A percentile compares a stretch with the other conserved stretches of the same genome.
phyloP scores from a whole-genome alignment of 2,888 invertebrate genomes.

The Agrotis clavis region DNA sequence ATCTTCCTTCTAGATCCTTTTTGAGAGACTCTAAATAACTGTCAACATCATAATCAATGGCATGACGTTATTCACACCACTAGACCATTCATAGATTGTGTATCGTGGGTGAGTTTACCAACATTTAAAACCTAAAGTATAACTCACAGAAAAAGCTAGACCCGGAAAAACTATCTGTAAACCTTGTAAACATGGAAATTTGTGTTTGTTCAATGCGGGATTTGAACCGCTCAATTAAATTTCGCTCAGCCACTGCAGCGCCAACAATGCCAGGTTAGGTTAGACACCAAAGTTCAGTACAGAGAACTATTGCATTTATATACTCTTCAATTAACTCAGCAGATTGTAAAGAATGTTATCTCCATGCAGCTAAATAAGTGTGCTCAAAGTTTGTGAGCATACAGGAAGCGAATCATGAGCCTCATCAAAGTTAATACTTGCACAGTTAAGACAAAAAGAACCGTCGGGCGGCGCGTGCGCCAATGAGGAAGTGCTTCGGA shows the following conservation, averaged over 20 bases:
- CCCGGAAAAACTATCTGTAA: too few relatives aligned
- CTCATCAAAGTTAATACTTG: constrained; percentile 72
- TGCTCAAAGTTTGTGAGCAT: constrained; percentile 47
- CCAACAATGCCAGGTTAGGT: too few relatives aligned
- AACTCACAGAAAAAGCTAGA: too few relatives aligned
- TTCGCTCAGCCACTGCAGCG: too few relatives aligned
- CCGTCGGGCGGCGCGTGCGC: constrained; percentile 74
- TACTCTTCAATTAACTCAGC: constrained; percentile 2
- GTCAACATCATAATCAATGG: background rate
- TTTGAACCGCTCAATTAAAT: too few relatives aligned
- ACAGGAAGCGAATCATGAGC: constrained; percentile 65
- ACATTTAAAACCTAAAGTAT: too few relatives aligned
- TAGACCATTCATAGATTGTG: too few relatives aligned
- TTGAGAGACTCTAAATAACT: background rate
- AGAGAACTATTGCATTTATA: background rate
- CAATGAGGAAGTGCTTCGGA: constrained; percentile 82
- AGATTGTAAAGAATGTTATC: constrained; percentile 39
- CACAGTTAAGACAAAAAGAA: constrained; percentile 73
- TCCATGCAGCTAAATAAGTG: constrained; percentile 31
- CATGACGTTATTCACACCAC: background rate
- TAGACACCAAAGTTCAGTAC: constrained; percentile 1
- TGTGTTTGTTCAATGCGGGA: too few relatives aligned
- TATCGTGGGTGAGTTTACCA: too few relatives aligned
- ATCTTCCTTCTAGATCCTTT: background rate
- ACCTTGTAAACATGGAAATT: too few relatives aligned